Base-by-base conservation (phyloP, 2,797 vertebrate species). In the Premnoplex brunnescens region DNA sequence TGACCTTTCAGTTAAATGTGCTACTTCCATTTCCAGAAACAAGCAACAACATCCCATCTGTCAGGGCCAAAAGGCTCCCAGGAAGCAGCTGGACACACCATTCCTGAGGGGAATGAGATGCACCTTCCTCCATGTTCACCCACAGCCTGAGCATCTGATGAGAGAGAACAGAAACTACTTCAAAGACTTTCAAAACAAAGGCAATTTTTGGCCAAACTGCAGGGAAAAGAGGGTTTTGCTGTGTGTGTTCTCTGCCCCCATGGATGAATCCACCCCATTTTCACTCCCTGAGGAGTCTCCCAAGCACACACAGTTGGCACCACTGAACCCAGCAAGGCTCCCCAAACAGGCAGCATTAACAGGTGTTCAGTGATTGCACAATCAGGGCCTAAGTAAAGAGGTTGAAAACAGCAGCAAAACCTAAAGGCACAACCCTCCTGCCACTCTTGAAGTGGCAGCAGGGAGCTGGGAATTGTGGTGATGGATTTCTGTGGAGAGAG, bases 21-120 rank as follows among this genome's bases (percentile, higher is more conserved):
- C 81, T 51, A 77, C 72, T 93, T 89, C 88, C 88, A 85, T 13
- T 58, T 91, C 68, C 82, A 92, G 76, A 18, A 77, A 58, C 30
- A 58, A 83, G 30, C 36, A 82, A n/a, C 74, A 69, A 3, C 30
- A 22, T 5, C 78, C 83, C 90, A 85, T 51, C 34, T 93, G 79
- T 76, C 62, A 87, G 55, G 77, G 11, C 62, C 92, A 37, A 72
- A 74, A 77, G 27, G 43, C 63, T 48, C 62, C 37, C 0, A 0
- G 4, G 0, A 76, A 90, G 28, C 71, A 93, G 87, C 24, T 90
- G 77, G 56, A 73, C 93, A 26, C 0, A 2, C 27, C 28, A 12
- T n/a, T 51, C 62, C 91, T 43, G 75, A 55, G 55, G 41, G 79
- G 49, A 52, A 8, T 1, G 27, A 36, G 84, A 78, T 30, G 6